These are phyloP conservation scores for Argyrosomus japonicus DNA, from an alignment of 2,113 vertebrate genomes.

Conservation along the genomic window DNA sequence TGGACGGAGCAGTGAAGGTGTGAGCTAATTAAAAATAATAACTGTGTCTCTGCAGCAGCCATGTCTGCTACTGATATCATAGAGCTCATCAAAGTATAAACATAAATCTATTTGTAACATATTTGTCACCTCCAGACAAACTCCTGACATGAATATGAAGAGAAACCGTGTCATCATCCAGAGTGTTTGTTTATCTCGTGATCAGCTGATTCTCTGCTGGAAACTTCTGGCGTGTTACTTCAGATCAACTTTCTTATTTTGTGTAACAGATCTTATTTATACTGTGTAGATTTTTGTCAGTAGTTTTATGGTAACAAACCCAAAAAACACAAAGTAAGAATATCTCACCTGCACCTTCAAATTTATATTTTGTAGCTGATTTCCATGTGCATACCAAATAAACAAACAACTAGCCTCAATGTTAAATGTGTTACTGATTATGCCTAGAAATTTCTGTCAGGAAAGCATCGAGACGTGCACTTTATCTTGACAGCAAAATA, in stretches of 20 bases:
- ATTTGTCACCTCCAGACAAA: neutral
- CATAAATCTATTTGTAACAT: neutral
- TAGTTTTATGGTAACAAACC: neutral
- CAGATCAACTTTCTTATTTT: neutral
- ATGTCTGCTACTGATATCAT: neutral
- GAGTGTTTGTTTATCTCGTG: neutral
- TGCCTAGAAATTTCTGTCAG: neutral
- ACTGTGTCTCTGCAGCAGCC: neutral
- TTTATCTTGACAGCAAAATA: neutral
- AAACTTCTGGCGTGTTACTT: neutral
- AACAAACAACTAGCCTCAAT: neutral
- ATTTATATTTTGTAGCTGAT: neutral
- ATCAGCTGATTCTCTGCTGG: slow-evolving; percentile 4
- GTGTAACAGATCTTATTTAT: neutral
- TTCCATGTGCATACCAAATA: neutral
- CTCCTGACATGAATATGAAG: neutral
- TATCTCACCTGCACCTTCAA: neutral
- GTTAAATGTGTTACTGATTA: slow-evolving; percentile 1
- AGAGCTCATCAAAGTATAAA: neutral
- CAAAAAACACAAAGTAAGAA: neutral
- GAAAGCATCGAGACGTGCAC: neutral
- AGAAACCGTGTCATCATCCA: neutral
- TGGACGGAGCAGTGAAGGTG: neutral
- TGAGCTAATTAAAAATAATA: neutral
- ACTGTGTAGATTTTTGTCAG: neutral